These are phyloP conservation scores for Tamandua tetradactyla DNA, from an alignment of 2,797 vertebrate species.

Conservation along the genomic window DNA sequence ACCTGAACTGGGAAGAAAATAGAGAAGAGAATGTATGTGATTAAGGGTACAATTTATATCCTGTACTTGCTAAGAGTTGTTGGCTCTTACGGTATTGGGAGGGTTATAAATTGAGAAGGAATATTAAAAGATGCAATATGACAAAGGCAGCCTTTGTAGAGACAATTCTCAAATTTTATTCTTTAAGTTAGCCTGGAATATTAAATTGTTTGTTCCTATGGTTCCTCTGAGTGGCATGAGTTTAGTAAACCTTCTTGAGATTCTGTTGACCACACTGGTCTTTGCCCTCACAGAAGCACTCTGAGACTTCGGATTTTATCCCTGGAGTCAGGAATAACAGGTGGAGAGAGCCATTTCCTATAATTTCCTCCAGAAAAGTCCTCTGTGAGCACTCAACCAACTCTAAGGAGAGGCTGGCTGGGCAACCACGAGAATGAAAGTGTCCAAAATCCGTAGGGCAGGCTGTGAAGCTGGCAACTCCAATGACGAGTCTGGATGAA, in stretches of 20 bases:
- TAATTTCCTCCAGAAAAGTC: neutral
- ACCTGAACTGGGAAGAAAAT: neutral
- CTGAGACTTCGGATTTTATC: neutral
- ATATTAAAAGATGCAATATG: neutral
- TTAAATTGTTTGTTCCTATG: neutral
- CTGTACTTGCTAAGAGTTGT: neutral
- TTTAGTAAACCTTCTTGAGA: neutral
- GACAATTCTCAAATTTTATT: neutral
- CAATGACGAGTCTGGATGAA: no score
- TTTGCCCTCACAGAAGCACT: neutral
- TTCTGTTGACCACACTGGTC: neutral
- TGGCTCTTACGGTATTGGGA: neutral
- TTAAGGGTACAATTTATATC: neutral
- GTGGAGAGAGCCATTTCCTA: neutral
- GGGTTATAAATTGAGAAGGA: neutral
- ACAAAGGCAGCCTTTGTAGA: neutral
- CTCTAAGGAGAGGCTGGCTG: no score
- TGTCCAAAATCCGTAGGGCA: no score
- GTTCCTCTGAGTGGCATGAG: neutral
- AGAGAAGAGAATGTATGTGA: neutral
- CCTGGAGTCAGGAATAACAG: neutral
- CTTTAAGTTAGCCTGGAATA: neutral
- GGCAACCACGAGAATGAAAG: no score
- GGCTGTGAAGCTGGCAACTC: no score
- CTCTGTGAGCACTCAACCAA: neutral